A percentile compares a stretch with the other conserved stretches of the same genome.
These are phyloP conservation scores for Zhuqinia jingwanae DNA, from an alignment of 2,888 invertebrate genomes.

Conservation along the genomic window DNA sequence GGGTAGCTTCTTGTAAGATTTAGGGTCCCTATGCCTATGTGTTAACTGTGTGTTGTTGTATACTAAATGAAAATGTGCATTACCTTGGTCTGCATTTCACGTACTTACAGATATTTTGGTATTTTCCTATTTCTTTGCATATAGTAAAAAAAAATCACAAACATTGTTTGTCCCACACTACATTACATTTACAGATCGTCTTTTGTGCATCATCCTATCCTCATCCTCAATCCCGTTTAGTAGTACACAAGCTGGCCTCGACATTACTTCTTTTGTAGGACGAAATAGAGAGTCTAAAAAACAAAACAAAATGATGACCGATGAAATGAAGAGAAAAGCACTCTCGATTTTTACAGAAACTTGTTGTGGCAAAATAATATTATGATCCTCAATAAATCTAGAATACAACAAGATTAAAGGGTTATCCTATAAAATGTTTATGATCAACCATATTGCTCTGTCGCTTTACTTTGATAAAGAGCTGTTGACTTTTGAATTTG, in stretches of 20 bases:
- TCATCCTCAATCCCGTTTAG: slow-evolving; percentile 50
- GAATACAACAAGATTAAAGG: no score
- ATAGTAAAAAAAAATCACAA: not conserved
- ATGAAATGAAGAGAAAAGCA: slow-evolving; percentile 33
- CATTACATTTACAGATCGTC: not conserved
- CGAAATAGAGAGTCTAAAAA: slow-evolving; percentile 63
- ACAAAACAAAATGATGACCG: slow-evolving; percentile 23
- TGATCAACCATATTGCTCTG: no score
- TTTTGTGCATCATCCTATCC: not conserved
- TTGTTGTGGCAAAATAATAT: slow-evolving; percentile 23
- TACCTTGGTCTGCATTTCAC: slow-evolving; percentile 9
- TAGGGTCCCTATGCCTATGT: not conserved
- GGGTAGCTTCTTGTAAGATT: not conserved
- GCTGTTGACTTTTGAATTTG: no score
- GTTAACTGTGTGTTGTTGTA: not conserved
- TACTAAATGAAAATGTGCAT: not conserved
- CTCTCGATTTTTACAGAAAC: slow-evolving; percentile 58
- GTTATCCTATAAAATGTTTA: no score
- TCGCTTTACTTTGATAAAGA: no score
- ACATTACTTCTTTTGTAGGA: slow-evolving; percentile 61
- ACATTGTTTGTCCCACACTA: not conserved
- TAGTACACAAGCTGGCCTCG: slow-evolving; percentile 50
- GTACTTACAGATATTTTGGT: not conserved
- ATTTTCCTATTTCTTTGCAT: not conserved
- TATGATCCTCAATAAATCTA: not conserved